Base-by-base conservation (phyloP, 2,797 vertebrate species). In the Lagorchestes hirsutus region DNA sequence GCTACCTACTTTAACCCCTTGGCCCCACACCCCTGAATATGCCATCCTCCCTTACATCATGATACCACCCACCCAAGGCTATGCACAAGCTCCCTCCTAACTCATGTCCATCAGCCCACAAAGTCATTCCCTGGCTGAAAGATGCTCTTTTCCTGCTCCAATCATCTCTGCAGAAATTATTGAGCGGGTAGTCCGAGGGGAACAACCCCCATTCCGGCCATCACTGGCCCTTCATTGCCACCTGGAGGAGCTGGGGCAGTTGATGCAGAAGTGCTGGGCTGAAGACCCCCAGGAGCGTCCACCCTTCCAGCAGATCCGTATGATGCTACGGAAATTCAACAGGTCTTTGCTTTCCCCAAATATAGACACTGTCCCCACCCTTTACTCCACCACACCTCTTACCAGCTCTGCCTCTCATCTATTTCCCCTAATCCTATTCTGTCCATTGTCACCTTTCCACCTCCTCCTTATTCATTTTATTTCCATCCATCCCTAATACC, bases 191-290 rank as follows among this genome's bases (percentile, higher is more conserved):
- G 98, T 99, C 50, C 98, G 99, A 46, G 99, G 99, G 0, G 99
- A 99, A 97, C 99, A 99, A 98, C 99, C 99, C 0, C 99, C 99
- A 55, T 99, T 99, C 95, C 98, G 99, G 6, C 99, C 99, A 3
- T 98, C 98, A 0, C 40, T 98, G 5, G 99, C 98, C 96, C 97
- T 99, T 0, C 99, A 99, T 96, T 98, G 97, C 6, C 99, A 99
- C 98, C 98, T 99, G 57, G 99, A 99, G 34, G 99, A 99, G 96
- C 98, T 99, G 98, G 99, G 99, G 0, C 98, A 99, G 96, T 99
- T 99, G 94, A 99, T 99, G 99, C 99, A 99, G 98, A 98, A 99
- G 90, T 99, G 99, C 98, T 99, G 99, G 99, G 99, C 99, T 0
- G 99, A 99, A 97, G 99, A 99, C 56, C 96, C 99, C 0, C 98